Evolutionary conservation across 2,888 invertebrate species (phyloP).

Genomic region (Stenurella melanura): DNA sequence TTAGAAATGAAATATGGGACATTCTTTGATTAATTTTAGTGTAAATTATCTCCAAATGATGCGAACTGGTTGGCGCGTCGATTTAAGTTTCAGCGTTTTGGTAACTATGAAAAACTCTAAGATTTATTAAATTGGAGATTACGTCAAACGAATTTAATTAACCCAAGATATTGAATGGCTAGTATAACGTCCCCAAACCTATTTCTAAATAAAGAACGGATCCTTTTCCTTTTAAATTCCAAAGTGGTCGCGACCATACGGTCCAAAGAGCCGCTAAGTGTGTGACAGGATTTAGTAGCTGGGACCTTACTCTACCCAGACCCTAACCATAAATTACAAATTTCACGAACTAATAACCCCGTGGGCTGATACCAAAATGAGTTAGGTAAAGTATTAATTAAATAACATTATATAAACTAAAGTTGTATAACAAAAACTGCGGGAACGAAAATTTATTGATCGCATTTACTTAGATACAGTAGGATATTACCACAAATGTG

Average conservation of each 20-base stretch:
- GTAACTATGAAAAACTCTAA: no score
- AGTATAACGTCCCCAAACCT: not conserved
- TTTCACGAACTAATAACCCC: slow-evolving; percentile 7
- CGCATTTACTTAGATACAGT: no score
- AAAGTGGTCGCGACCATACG: not conserved
- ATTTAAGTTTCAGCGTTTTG: no score
- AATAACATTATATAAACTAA: not conserved
- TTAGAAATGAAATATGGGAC: no score
- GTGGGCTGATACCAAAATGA: not conserved
- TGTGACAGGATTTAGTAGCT: slow-evolving; percentile 3
- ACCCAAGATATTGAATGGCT: not conserved
- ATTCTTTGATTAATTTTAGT: no score
- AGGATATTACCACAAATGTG: no score
- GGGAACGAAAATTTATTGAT: no score
- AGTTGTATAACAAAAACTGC: no score
- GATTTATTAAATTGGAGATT: not conserved
- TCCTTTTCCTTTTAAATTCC: not conserved
- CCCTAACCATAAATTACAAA: not conserved
- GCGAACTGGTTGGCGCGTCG: no score
- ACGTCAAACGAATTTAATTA: not conserved
- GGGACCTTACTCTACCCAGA: not conserved
- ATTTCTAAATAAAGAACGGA: not conserved
- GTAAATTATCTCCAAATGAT: no score
- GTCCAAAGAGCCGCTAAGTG: not conserved
- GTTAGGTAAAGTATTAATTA: not conserved